Conservation (phyloP, 1,140 invertebrate genomes). For the Sipha flava region DNA sequence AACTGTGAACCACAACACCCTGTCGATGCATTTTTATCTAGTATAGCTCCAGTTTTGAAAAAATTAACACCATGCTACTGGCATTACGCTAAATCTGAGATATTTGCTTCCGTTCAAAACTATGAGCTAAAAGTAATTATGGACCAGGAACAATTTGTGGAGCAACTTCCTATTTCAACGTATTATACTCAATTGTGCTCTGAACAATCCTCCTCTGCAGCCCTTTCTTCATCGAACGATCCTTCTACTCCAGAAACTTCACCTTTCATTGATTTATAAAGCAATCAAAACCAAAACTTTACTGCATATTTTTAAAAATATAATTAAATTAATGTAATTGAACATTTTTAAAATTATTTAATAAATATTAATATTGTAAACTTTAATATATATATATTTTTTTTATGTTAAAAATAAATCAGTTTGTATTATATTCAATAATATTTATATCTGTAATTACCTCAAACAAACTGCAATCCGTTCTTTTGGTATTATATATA, state of each 20-base stretch:
- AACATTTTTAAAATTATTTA: too few relatives aligned
- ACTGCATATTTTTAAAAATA: too few relatives aligned
- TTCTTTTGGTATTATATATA: background rate
- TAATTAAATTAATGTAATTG: too few relatives aligned
- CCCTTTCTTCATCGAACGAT: too few relatives aligned
- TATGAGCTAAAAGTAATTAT: constrained; percentile 29
- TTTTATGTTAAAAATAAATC: too few relatives aligned
- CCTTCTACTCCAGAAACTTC: too few relatives aligned
- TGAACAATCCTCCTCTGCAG: background rate
- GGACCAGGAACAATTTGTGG: background rate
- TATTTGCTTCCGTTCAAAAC: constrained; percentile 34
- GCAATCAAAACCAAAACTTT: too few relatives aligned
- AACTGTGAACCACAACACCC: background rate
- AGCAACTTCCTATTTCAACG: background rate
- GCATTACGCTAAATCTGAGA: constrained; percentile 34
- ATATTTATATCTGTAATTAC: background rate
- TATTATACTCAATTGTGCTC: background rate
- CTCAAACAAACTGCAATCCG: constrained; percentile 4
- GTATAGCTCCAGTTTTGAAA: constrained; percentile 33
- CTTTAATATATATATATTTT: too few relatives aligned
- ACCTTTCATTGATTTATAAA: too few relatives aligned
- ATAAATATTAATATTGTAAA: too few relatives aligned
- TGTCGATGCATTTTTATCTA: constrained; percentile 35
- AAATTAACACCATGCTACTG: constrained; percentile 30
- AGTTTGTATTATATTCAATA: too few relatives aligned